Evolutionary conservation across 2,888 invertebrate species (phyloP), one percentile per base, ranked within the genome.

Genomic region (Junonia oenone): DNA sequence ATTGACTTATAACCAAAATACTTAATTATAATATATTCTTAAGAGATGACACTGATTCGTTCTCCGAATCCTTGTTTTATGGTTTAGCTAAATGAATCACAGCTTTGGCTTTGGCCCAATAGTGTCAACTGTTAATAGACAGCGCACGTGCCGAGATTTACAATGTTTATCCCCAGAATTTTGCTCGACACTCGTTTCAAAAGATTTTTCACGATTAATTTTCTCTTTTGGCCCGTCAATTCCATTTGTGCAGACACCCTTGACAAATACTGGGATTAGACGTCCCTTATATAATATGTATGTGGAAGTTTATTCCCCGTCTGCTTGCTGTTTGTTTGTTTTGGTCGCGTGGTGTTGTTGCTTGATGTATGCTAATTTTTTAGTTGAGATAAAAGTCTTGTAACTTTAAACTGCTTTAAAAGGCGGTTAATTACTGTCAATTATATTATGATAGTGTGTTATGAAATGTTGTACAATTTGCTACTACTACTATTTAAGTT

Each of bases 131-230:
- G 80, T 77, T 84, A 85, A 88, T 81, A 84, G 87, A 85, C 81
- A 76, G 75, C 72, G 80, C 86, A 85, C 88, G 88, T 86, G 88
- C 72, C 81, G 60, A 73, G 84, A 78, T 81, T 88, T 85, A 87
- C 72, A 78, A 75, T 68, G 66, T 63, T 65, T 69, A 70, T 68
- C 77, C 73, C 75, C 55, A 48, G 14, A 51, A 33, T 29, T 45
- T 47, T 35, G 43, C 37, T 45, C 38, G 31, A 68, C 75, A 74
- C 77, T 71, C 66, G 72, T 70, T 76, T 68, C 68, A 75, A 79
- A 74, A 81, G 82, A 86, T 86, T 88, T 86, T 88, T 83, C 87
- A 83, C 83, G 83, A 87, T 87, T 86, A 87, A 88, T 88, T 85
- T 80, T 81, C 77, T 80, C 75, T 76, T 78, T 77, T 74, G 79